These are phyloP conservation scores for Tenodera sinensis DNA, from an alignment of 2,888 invertebrate species.

Conservation along the genomic window DNA sequence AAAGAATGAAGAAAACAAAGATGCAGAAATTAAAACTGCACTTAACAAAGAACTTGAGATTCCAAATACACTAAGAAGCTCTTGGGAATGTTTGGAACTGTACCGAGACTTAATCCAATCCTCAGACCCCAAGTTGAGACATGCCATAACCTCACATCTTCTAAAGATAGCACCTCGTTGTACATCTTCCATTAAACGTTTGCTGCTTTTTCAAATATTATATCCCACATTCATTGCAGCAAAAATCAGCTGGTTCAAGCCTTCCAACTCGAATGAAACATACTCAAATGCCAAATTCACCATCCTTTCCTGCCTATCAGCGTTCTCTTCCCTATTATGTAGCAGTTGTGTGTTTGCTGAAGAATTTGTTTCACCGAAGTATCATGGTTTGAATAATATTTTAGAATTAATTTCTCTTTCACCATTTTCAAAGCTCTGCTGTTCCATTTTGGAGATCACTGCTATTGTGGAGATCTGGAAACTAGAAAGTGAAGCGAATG, in stretches of 20 bases:
- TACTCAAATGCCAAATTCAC: slow-evolving; percentile 54
- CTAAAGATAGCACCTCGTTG: slow-evolving; percentile 56
- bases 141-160: slow-evolving; percentile 55
- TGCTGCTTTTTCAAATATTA: slow-evolving; percentile 57
- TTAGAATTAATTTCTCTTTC: slow-evolving; percentile 52
- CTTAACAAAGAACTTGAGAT: background rate
- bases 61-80: background rate
- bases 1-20: background rate
- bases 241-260: slow-evolving; percentile 50
- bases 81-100: slow-evolving; percentile 57
- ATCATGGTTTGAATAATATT: slow-evolving; percentile 55
- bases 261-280: slow-evolving; percentile 34
- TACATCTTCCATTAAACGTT: slow-evolving; percentile 52
- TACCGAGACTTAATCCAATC: slow-evolving; percentile 56
- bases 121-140: slow-evolving; percentile 54
- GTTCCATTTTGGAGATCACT: slow-evolving; percentile 57
- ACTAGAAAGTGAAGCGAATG: slow-evolving; percentile 34
- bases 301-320: slow-evolving; percentile 57
- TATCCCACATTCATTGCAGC: slow-evolving; percentile 58
- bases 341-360: slow-evolving; percentile 53
- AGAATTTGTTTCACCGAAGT: slow-evolving; percentile 53
- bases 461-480: slow-evolving; percentile 58
- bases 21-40: background rate
- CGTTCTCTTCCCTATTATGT: slow-evolving; percentile 56
- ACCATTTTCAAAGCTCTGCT: slow-evolving; percentile 57